These are phyloP conservation scores for Nebria brevicollis DNA, from an alignment of 2,888 invertebrate species.

Conservation along the genomic window DNA sequence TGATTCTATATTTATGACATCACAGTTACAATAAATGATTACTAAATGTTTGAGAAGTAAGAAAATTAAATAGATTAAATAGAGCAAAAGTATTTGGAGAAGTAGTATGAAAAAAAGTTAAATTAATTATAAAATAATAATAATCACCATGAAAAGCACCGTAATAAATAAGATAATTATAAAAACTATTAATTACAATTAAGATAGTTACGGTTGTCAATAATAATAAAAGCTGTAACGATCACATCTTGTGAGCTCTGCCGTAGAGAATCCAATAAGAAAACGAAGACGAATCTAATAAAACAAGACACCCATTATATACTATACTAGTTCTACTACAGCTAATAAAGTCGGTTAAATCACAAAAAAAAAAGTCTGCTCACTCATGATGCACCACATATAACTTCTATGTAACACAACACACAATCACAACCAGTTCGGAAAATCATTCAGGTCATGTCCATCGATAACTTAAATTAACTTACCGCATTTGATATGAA, in stretches of 20 bases:
- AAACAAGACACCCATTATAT: neutral
- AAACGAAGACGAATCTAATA: neutral
- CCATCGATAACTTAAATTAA: neutral
- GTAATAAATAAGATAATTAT: neutral
- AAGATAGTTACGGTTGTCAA: neutral
- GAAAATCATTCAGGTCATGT: neutral
- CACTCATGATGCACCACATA: neutral
- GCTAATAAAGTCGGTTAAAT: neutral
- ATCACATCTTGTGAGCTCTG: neutral
- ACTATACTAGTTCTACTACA: neutral
- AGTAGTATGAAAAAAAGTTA: too few species aligned
- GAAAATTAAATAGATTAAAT: too few species aligned
- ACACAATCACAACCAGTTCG: neutral
- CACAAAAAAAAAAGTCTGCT: neutral
- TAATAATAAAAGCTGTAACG: neutral
- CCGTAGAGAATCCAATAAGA: neutral
- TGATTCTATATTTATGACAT: too few species aligned
- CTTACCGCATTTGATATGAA: neutral
- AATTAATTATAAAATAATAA: neutral
- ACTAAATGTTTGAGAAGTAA: too few species aligned
- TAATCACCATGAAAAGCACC: neutral
- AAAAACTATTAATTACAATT: slow-evolving; percentile 1
- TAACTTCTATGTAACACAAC: neutral
- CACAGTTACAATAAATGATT: too few species aligned
- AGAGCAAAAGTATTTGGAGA: too few species aligned